Evolutionary conservation across 2,888 invertebrate species (phyloP).

Genomic region (Pediacus dermestoides): DNA sequence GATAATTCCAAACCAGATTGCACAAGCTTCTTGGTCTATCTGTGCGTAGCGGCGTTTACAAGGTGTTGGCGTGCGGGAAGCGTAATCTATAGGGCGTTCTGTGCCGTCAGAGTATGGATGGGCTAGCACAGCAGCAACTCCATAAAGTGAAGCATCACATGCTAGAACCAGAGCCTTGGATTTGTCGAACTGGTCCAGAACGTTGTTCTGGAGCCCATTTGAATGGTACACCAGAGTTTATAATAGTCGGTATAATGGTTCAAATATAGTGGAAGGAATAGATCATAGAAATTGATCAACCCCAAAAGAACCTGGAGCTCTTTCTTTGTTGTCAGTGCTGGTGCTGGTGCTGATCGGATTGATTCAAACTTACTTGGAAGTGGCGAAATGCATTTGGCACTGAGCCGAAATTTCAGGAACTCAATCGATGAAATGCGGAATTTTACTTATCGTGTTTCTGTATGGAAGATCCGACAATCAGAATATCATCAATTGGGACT

Average conservation of each 20-base stretch:
- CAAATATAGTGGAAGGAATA: neutral
- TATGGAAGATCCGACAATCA: neutral
- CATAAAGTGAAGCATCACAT: neutral
- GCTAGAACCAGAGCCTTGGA: neutral
- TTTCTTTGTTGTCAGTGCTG: neutral
- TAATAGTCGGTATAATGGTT: constrained; percentile 6
- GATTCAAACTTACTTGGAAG: neutral
- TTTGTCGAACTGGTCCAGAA: neutral
- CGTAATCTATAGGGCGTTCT: neutral
- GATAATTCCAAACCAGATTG: neutral
- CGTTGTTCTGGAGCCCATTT: neutral
- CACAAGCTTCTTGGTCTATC: neutral
- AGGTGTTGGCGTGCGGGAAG: neutral
- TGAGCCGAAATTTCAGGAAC: neutral
- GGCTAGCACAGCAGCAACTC: neutral
- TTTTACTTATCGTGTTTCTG: neutral
- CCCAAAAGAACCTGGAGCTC: constrained; percentile 7
- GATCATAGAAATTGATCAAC: constrained; percentile 5
- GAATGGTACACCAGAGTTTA: neutral
- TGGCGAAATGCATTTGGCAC: neutral
- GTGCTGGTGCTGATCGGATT: neutral
- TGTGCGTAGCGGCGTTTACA: neutral
- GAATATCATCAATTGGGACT: constrained; percentile 7
- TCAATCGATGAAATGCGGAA: neutral
- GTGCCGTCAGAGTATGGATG: neutral